These are phyloP conservation scores for Allygus modestus DNA, from an alignment of 2,888 invertebrate species.

Conservation along the genomic window DNA sequence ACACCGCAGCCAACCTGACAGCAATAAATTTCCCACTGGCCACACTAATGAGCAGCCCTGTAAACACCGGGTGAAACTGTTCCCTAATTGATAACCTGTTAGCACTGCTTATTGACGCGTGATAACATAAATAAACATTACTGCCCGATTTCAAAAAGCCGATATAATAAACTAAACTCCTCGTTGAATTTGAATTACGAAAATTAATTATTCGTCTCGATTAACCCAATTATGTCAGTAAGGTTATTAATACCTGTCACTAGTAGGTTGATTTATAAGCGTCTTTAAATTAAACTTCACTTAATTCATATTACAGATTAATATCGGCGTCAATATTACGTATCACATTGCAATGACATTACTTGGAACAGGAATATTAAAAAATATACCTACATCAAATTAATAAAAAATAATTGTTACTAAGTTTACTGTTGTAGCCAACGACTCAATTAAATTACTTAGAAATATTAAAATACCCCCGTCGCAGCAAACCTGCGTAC, in stretches of 20 bases:
- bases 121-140: constrained; percentile 14
- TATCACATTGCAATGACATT: too few relatives aligned
- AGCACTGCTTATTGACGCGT: constrained; percentile 7
- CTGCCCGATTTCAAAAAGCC: neutral
- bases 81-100: constrained; percentile 43
- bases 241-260: neutral
- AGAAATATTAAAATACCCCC: too few relatives aligned
- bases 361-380: too few relatives aligned
- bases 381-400: too few relatives aligned
- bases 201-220: neutral
- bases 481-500: too few relatives aligned
- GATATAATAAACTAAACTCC: neutral
- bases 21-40: constrained; percentile 12
- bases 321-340: too few relatives aligned
- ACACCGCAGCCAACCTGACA: constrained; percentile 23
- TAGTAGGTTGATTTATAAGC: neutral
- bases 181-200: neutral
- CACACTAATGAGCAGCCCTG: constrained; percentile 7
- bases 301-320: neutral
- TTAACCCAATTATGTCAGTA: neutral
- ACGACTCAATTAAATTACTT: too few relatives aligned
- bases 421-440: too few relatives aligned
- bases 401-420: too few relatives aligned
- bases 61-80: constrained; percentile 3
- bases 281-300: neutral